These are phyloP conservation scores for Chymomyza costata DNA, from an alignment of 1,140 invertebrate genomes.

Conservation along the genomic window DNA sequence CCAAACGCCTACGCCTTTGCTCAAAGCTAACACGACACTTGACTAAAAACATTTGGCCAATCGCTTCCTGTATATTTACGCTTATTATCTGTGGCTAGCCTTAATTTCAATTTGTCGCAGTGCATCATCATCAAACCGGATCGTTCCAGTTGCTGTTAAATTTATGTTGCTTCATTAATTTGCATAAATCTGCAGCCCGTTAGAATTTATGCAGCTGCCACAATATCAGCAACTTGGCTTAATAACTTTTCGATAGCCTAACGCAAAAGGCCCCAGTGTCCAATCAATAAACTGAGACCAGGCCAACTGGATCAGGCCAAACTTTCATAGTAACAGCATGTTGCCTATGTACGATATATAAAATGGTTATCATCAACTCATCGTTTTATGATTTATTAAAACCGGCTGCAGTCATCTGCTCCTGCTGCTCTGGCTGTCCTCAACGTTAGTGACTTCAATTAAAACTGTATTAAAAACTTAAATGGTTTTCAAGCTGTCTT, in stretches of 20 bases:
- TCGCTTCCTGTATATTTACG: too few species aligned
- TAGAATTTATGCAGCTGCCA: too few species aligned
- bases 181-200: too few species aligned
- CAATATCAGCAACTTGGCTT: background rate
- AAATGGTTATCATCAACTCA: conserved; percentile 55
- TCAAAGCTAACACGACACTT: too few species aligned
- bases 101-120: too few species aligned
- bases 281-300: conserved; percentile 56
- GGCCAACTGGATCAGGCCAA: conserved; percentile 1
- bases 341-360: conserved; percentile 36
- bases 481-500: conserved; percentile 53
- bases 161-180: too few species aligned
- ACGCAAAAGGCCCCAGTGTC: conserved; percentile 39
- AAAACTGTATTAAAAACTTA: conserved; percentile 72
- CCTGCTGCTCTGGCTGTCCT: background rate
- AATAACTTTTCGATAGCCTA: conserved; percentile 62
- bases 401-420: conserved; percentile 1
- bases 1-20: too few species aligned
- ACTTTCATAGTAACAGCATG: background rate
- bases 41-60: too few species aligned
- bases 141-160: too few species aligned
- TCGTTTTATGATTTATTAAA: conserved; percentile 59
- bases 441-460: conserved; percentile 43
- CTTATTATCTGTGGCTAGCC: too few species aligned
- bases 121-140: too few species aligned